A percentile compares a stretch with the other conserved stretches of the same genome.
These are phyloP conservation scores for Plagodis dolabraria DNA, from an alignment of 2,888 invertebrate genomes.

Conservation along the genomic window DNA sequence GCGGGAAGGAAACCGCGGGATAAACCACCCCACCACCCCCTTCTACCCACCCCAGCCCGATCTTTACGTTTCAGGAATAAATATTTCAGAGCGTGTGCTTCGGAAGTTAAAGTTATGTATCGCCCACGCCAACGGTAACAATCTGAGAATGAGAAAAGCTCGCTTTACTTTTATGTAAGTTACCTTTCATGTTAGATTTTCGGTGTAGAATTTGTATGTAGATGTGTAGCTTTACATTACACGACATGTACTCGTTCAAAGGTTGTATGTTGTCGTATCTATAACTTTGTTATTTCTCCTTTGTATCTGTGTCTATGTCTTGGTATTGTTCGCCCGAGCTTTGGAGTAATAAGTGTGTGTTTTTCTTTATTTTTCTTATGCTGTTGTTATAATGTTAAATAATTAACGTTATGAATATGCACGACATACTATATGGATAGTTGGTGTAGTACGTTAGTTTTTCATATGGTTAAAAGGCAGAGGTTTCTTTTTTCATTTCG, in stretches of 20 bases:
- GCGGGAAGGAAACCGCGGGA: constrained; percentile 84
- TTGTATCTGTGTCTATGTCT: neutral
- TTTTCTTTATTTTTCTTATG: neutral
- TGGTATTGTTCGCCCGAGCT: constrained; percentile 1
- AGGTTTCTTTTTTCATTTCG: too few relatives aligned
- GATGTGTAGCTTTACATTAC: constrained; percentile 14
- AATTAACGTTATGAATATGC: neutral
- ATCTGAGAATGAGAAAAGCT: constrained; percentile 79
- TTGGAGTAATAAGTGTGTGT: constrained; percentile 3
- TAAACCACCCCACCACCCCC: constrained; percentile 67
- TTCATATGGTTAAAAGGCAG: neutral
- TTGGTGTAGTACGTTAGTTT: too few relatives aligned
- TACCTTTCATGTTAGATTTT: constrained; percentile 54
- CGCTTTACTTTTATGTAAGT: constrained; percentile 71
- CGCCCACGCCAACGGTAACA: constrained; percentile 77
- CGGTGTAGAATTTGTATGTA: constrained; percentile 33
- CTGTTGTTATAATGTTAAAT: neutral
- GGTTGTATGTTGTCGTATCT: constrained; percentile 19
- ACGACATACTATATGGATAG: too few relatives aligned
- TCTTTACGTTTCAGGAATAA: constrained; percentile 85
- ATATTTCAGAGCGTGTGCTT: constrained; percentile 85
- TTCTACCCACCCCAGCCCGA: constrained; percentile 64
- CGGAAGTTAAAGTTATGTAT: constrained; percentile 84
- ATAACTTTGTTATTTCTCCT: constrained; percentile 12
- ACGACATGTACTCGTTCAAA: constrained; percentile 9